Evolutionary conservation across 2,888 invertebrate genomes (phyloP), one percentile per base, ranked within the genome.

Genomic region (Lypha dubia): DNA sequence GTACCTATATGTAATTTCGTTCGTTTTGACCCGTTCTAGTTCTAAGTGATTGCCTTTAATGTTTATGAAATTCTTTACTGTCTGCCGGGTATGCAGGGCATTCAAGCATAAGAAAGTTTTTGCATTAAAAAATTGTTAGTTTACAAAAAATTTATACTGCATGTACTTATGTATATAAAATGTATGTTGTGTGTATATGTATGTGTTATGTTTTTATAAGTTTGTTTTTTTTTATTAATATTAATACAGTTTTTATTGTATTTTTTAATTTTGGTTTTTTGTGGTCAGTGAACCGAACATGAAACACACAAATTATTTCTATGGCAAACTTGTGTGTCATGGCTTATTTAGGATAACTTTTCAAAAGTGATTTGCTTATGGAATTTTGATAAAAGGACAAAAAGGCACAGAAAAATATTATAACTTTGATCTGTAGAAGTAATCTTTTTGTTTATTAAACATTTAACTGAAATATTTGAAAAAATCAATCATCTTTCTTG

Each of bases 11-110:
- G 13, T 11, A 6, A 35, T 11, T 41, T 41, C 2, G 1, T 17
- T 46, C 17, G 3, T 24, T 51, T 51, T 32, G 32, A 24, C 8
- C 5, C 11, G 0, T 35, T 35, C 13, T 62, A 5, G 4, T 6
- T n/a, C n/a, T n/a, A n/a, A 51, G 13, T 51, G 68, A 68, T 9
- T 68, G 35, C 2, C 51, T 35, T 7, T 67, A 67, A 67, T 67
- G 22, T 38, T 49, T 20, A 5, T 22, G 11, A n/a, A 22, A 38
- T 22, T 32, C 22, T 68, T 51, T 38, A 24, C 15, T 4, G 41
- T n/a, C 63, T 24, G 68, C 22, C 65, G n/a, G 68, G 35, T 68
- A 35, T 53, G 68, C 68, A 38, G 35, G 38, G 35, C 68, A 51
- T n/a, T 68, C 49, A 24, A 53, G 68, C 68, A 38, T 68, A 22